Evolutionary conservation across 2,797 vertebrate genomes (phyloP).

Genomic region (Danio choprae): DNA sequence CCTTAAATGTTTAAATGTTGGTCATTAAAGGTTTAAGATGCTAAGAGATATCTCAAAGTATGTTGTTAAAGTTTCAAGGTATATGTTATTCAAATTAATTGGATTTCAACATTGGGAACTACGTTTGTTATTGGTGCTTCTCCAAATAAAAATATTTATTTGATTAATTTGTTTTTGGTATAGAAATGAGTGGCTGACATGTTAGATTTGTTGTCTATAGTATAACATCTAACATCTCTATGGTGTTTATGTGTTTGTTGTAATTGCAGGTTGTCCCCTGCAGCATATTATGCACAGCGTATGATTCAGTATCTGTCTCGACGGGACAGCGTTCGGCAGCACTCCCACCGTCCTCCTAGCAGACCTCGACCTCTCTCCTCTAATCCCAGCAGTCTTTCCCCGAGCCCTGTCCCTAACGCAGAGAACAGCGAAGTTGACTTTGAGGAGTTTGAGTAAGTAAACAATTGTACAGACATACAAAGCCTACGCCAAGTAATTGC

Average conservation of each 20-base stretch:
- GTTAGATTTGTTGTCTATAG: background rate
- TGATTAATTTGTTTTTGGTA: background rate
- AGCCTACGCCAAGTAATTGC: conserved; percentile 1
- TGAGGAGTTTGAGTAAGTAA: conserved; percentile 95
- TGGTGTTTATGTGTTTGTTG: conserved; percentile 1
- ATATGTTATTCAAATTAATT: background rate
- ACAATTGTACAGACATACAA: conserved; percentile 23
- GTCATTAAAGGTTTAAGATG: background rate
- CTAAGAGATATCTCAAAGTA: background rate
- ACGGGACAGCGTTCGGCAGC: conserved; percentile 94
- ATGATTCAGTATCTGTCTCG: conserved; percentile 98
- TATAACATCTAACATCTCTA: background rate
- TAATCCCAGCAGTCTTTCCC: conserved; percentile 84
- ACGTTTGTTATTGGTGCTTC: background rate
- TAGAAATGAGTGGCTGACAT: background rate
- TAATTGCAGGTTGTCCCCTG: conserved; percentile 88
- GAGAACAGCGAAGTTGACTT: conserved; percentile 93
- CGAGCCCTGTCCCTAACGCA: conserved; percentile 81
- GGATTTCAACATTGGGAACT: background rate
- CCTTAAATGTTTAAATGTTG: background rate
- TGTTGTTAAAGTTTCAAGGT: too few species aligned
- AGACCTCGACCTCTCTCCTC: conserved; percentile 86
- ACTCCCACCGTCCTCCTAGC: conserved; percentile 87
- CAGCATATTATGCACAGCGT: conserved; percentile 96
- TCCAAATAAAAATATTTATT: background rate